Base-by-base conservation (phyloP, 2,797 vertebrate genomes). In the Neostethus bicornis region DNA sequence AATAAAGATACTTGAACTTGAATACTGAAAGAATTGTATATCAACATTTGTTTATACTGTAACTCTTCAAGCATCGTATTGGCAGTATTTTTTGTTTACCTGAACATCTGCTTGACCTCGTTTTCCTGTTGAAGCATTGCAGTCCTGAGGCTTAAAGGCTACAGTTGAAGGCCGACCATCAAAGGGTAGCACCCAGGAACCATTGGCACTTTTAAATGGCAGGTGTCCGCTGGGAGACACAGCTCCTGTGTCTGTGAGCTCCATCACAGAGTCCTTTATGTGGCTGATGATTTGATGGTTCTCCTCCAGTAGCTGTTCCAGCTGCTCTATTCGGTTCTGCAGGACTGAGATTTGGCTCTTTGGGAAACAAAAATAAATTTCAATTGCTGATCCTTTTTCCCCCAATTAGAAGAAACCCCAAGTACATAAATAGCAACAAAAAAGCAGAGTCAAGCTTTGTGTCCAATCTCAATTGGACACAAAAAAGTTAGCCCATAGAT, bases 271-370 rank as follows among this genome's bases (percentile, higher is more conserved):
- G 90, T 99, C 96, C 85, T 98, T 98, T 91, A 99, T 98, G 92
- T 98, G 96, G 87, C 95, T 97, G 90, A 99, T 99, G 87, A 99
- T 98, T 86, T 99, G 96, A 25, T 99, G 97, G 89, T 99, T 99
- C 85, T 99, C 97, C 74, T 99, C 97, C 85, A 99, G 79, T 45
- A 99, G 95, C 91, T 99, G 96, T 56, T 99, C 97, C 85, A 99
- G 90, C 89, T 99, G 97, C 85, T 99, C 95, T 1, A 99, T 98
- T 63, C 96, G 94, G 87, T 96, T 98, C 91, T 99, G 97, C 43
- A 99, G 92, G 75, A 98, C 96, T 0, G 97, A 99, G 79, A 99
- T 98, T 85, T 99, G 97, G 81, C 95, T 98, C 97, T 99, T 70
- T 75, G 75, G 83, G 74, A 34, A 0, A 46, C 3, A 37, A 7